A percentile compares a stretch with the other conserved stretches of the same genome.
Conservation (phyloP, 1,140 invertebrate species). For the Drosophila persimilis region DNA sequence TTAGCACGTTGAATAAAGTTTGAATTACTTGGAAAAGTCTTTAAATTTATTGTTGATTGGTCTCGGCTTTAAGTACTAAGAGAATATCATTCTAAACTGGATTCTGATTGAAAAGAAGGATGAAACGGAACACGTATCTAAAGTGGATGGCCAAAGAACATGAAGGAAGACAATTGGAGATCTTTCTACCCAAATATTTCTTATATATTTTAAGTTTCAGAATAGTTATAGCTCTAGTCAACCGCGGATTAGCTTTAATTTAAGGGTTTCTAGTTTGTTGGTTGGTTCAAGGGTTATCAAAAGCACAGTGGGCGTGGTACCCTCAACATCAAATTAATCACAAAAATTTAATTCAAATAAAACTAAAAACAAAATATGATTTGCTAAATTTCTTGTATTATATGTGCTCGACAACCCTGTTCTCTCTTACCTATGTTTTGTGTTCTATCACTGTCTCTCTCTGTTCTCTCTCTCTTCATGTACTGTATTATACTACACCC, state of each 20-base stretch:
- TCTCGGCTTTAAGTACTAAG: conserved; percentile 8
- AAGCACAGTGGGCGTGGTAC: conserved; percentile 36
- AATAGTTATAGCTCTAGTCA: conserved; percentile 5
- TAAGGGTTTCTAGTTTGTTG: conserved; percentile 3
- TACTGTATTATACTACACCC: conserved; percentile 34
- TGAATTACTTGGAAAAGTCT: conserved; percentile 27
- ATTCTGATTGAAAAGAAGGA: not conserved
- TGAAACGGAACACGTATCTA: not conserved
- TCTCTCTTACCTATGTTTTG: conserved; percentile 38
- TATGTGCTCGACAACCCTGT: conserved; percentile 41
- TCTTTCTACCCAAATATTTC: too few relatives aligned
- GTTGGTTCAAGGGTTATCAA: conserved; percentile 20
- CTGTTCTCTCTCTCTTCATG: conserved; percentile 12
- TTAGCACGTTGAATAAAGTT: conserved; percentile 67
- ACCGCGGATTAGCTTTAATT: not conserved
- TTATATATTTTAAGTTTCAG: not conserved
- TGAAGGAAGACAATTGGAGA: too few relatives aligned
- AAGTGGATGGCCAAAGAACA: not conserved
- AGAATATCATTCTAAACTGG: not conserved
- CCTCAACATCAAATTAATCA: conserved; percentile 1
- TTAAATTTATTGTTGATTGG: conserved; percentile 51
- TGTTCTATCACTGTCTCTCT: conserved; percentile 27
- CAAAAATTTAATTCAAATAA: conserved; percentile 20
- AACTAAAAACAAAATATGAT: conserved; percentile 4
- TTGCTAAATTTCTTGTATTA: conserved; percentile 25